Base-by-base conservation (phyloP, 2,113 vertebrate species). In the Alaudala cheleensis region DNA sequence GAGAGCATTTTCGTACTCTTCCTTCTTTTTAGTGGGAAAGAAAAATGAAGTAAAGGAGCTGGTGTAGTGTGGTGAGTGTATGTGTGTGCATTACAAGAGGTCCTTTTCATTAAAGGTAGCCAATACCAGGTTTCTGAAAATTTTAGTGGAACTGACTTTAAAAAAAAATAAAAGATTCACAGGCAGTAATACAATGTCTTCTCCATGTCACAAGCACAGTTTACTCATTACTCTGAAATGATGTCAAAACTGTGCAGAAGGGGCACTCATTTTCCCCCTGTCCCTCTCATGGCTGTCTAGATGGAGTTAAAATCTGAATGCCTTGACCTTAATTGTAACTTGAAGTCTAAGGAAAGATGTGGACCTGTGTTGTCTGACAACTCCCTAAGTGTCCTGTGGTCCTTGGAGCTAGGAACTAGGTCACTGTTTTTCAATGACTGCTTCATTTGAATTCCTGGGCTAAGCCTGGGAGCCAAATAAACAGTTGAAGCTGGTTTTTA, bases 381-480 rank as follows among this genome's bases (percentile, higher is more conserved):
- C 23, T 70, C 26, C 31, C 50, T 8, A 26, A n/a, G 58, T 49
- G 37, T 44, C 53, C 25, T 53, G 34, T 8, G 11, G 21, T 57
- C n/a, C 61, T 69, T 4, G 5, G 85, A 77, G 47, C 7, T 37
- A 29, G 57, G 39, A 70, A 34, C 0, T 1, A 37, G n/a, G 37
- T 94, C 53, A n/a, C 29, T 86, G 47, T 50, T 77, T 82, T 92
- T 54, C 60, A 66, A n/a, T 3, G 12, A 51, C 56, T 70, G n/a
- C 21, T 80, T 81, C 37, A 29, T 82, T 69, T 66, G 26, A 61
- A 50, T 93, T 86, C 76, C 82, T 2, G 7, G 78, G 44, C 42
- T 92, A 84, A 86, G 64, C 53, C 60, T 93, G 88, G 50, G 76
- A 93, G 89, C 44, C 40, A 80, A 86, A 70, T 71, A 92, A 80